Base-by-base conservation (phyloP, 2,113 vertebrate genomes). In the Tragulus kanchil region DNA sequence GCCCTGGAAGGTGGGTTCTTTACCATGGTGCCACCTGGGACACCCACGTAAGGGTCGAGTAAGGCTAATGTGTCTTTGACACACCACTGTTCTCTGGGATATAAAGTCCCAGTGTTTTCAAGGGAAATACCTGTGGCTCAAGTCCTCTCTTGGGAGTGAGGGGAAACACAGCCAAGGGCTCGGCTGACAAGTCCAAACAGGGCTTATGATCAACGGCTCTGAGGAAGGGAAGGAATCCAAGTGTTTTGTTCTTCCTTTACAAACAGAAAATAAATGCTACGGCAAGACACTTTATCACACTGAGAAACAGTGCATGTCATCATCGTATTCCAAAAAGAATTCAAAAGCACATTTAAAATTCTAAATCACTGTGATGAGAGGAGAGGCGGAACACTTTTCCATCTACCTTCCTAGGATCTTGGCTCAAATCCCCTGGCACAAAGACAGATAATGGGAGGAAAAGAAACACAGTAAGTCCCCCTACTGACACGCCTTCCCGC, bases 41-140 rank as follows among this genome's bases (percentile, higher is more conserved):
- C 42, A 42, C 6, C 69, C 5, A 15, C 3, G 69, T 14, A 73
- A 73, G 69, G 69, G 73, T 13, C 48, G 56, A 16, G 9, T 14
- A 6, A 23, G 21, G n/a, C 25, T 78, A 50, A 15, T 3, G 13
- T 0, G 58, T 26, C 48, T 12, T 19, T 12, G 16, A 17, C 0
- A 1, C 3, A 21, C 7, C 36, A 5, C 10, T 50, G 3, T 28
- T n/a, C 50, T 88, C 59, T 58, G 5, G 5, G 15, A 26, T 1
- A 1, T 12, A 36, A 16, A 54, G n/a, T n/a, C 23, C 82, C 79
- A 36, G 61, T 50, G 54, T 8, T 8, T 25, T 48, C 6, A 5
- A 0, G 45, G 36, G 52, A 58, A 92, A 93, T 5, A 28, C 3
- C 0, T 42, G 10, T 3, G 8, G 54, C 42, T 64, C 1, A 13